phyloP scores from a whole-genome alignment of 2,113 vertebrate species.

The Saguinus midas region DNA sequence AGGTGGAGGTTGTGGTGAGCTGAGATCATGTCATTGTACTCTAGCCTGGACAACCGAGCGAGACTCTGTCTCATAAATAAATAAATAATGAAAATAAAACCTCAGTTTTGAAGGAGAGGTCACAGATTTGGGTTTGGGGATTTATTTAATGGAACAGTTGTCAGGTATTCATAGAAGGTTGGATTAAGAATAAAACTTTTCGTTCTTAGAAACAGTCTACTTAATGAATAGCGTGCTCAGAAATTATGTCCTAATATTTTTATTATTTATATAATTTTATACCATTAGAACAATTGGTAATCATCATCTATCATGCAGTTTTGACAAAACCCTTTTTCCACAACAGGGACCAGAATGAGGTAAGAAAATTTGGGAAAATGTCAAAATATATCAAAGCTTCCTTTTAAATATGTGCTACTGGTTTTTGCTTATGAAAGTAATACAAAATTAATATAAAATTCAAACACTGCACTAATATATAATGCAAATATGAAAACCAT shows the following conservation, averaged over 20 bases:
- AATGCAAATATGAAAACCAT: neutral
- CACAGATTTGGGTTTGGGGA: neutral
- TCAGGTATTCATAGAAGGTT: constrained; percentile 12
- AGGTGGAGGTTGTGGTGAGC: too few relatives aligned
- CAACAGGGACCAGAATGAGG: neutral
- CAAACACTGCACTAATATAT: neutral
- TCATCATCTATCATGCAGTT: constrained; percentile 36
- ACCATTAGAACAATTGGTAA: neutral
- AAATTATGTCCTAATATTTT: constrained; percentile 3
- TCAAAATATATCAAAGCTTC: constrained; percentile 9
- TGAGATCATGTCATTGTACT: too few relatives aligned
- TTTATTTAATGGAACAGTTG: constrained; percentile 16
- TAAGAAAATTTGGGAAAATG: constrained; percentile 27
- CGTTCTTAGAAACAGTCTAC: neutral
- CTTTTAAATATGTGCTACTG: constrained; percentile 1
- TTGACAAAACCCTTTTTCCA: neutral
- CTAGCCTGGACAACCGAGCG: too few relatives aligned
- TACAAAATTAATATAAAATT: constrained; percentile 5
- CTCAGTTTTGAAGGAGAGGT: neutral
- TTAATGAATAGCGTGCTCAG: constrained; percentile 14
- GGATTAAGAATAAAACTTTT: neutral
- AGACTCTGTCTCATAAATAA: too few relatives aligned
- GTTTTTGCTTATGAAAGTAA: neutral
- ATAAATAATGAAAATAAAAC: too few relatives aligned
- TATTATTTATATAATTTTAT: constrained; percentile 21